Conservation (phyloP, 2,797 vertebrate genomes). For the Hydrolagus colliei region DNA sequence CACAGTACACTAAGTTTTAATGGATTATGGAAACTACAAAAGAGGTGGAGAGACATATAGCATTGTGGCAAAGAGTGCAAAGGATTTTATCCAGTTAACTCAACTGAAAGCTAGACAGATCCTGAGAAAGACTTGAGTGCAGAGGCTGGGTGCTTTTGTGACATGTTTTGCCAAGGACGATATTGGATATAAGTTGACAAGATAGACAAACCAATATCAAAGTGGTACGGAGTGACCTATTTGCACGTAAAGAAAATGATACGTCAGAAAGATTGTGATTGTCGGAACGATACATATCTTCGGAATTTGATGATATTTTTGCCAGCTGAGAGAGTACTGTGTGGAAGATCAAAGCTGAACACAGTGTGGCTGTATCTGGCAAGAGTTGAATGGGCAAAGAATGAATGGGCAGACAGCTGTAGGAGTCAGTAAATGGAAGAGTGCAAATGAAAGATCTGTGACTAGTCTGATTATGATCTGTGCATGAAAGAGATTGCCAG, state of each 20-base stretch:
- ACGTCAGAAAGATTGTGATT: not conserved
- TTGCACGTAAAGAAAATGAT: no score
- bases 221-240: not conserved
- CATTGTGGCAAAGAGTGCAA: no score
- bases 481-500: no score
- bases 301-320: no score
- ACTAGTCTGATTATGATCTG: not conserved
- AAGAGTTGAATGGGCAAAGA: not conserved
- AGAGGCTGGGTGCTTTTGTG: not conserved
- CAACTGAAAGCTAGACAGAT: not conserved
- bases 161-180: not conserved
- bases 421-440: not conserved
- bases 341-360: not conserved
- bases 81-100: no score
- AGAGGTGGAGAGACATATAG: not conserved
- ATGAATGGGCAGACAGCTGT: not conserved
- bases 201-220: not conserved
- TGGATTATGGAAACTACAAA: not conserved
- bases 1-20: not conserved
- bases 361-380: not conserved
- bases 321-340: not conserved
- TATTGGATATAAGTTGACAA: not conserved
- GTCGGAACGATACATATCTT: not conserved
- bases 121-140: not conserved
- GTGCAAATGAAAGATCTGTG: not conserved